A percentile compares a stretch with the other conserved stretches of the same genome.
phyloP scores from a whole-genome alignment of 2,797 vertebrate species.

The Moxostoma hubbsi region DNA sequence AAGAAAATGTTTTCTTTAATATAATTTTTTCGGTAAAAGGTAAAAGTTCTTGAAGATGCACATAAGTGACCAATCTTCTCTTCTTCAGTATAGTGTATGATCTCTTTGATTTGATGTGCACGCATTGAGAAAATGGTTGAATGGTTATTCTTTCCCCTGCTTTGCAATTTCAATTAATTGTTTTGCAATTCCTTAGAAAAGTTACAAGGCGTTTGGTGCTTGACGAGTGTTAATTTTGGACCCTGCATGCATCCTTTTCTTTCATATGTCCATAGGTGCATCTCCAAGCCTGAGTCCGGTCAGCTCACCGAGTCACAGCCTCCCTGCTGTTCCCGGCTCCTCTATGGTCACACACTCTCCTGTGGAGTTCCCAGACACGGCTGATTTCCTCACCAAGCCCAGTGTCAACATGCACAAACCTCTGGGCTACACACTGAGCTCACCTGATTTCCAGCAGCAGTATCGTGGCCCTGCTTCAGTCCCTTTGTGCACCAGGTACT shows the following conservation, averaged over 20 bases:
- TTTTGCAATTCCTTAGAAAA: too few relatives aligned
- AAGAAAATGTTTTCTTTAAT: too few relatives aligned
- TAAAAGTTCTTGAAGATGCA: too few relatives aligned
- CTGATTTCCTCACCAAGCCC: conserved; percentile 94
- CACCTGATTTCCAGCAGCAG: conserved; percentile 85
- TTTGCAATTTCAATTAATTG: too few relatives aligned
- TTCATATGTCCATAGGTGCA: conserved; percentile 71
- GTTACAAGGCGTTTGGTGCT: too few relatives aligned
- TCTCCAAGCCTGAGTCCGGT: conserved; percentile 87
- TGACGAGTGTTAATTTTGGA: too few relatives aligned
- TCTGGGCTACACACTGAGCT: conserved; percentile 73
- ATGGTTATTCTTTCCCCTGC: too few relatives aligned
- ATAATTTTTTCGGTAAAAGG: too few relatives aligned
- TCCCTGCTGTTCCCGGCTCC: conserved; percentile 69
- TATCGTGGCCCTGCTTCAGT: conserved; percentile 76
- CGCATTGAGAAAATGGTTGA: too few relatives aligned
- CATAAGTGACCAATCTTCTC: too few relatives aligned
- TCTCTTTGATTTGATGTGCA: too few relatives aligned
- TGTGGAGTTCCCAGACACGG: conserved; percentile 94
- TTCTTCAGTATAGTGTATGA: too few relatives aligned
- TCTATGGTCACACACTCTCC: conserved; percentile 83
- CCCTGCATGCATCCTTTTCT: background rate
- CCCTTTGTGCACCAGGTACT: conserved; percentile 87
- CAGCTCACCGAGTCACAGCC: conserved; percentile 83
- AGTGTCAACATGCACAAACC: conserved; percentile 88